Conservation (phyloP, 2,797 vertebrate genomes). For the Peromyscus melanophrys region DNA sequence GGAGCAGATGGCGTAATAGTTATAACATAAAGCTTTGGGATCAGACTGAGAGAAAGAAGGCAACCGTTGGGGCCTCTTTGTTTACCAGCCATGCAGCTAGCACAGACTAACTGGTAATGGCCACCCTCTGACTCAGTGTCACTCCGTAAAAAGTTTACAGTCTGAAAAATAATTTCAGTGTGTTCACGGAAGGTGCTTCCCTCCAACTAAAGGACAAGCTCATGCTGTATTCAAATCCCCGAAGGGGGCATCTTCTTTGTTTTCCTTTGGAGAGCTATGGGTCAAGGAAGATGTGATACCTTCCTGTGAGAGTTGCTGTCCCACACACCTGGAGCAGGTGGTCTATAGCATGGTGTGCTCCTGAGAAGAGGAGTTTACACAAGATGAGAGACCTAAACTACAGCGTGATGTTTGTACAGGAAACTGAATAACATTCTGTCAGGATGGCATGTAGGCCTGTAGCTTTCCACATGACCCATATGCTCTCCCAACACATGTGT, state of each 20-base stretch:
- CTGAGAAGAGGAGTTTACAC: background rate
- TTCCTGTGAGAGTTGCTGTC: background rate
- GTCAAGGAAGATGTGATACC: background rate
- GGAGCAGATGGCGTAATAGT: constrained; percentile 89
- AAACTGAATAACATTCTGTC: background rate
- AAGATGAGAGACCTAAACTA: background rate
- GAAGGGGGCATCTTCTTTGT: background rate
- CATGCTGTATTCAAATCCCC: constrained; percentile 8
- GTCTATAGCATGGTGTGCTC: background rate
- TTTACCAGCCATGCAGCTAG: constrained; percentile 84
- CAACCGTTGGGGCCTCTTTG: constrained; percentile 86
- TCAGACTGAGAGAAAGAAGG: constrained; percentile 77
- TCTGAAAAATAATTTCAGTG: background rate
- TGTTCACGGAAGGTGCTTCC: background rate
- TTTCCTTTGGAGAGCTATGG: background rate
- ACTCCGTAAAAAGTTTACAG: constrained; percentile 33
- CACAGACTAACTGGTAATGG: constrained; percentile 80
- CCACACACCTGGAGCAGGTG: background rate
- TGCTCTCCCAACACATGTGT: background rate
- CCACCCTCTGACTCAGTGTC: constrained; percentile 48
- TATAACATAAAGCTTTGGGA: constrained; percentile 89
- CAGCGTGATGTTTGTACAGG: background rate
- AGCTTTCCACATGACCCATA: background rate
- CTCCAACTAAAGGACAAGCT: background rate
- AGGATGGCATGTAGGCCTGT: background rate